Base-by-base conservation (phyloP, 2,113 vertebrate species). In the Eleginops maclovinus region DNA sequence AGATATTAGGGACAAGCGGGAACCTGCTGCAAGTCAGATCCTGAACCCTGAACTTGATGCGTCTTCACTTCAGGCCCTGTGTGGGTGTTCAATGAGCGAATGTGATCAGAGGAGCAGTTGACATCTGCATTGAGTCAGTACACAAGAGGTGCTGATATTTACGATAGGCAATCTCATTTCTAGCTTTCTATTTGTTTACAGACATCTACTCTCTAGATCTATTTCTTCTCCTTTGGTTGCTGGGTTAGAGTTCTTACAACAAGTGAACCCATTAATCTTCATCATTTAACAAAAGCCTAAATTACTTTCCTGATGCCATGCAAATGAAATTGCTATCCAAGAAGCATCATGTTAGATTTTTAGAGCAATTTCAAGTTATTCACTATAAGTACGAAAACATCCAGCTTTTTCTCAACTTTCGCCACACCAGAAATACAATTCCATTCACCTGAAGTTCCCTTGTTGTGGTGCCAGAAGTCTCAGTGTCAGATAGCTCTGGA, bases 21-120 rank as follows among this genome's bases (percentile, higher is more conserved):
- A 64, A 72, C 41, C 46, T 59, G 70, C 74, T 21, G 53, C 53
- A 81, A 82, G 77, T 73, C 68, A 22, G 72, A 77, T 85, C 77
- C 50, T 51, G 58, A 87, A 79, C 77, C 74, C 40, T 77, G 54
- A 83, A 79, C 77, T 64, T 24, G 7, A 26, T 12, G 19, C 62
- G 64, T 5, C n/a, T 43, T 71, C 49, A 5, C 14, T 46, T 53
- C 13, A 4, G 62, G 69, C 36, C 62, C 58, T 44, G 16, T 16
- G 17, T 36, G 43, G 80, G 21, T 36, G 50, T 31, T 67, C 82
- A 64, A 90, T 85, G 85, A 75, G 71, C 49, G 67, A 66, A 41
- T 19, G 21, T 19, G 59, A 84, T 82, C 75, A 79, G 62, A 79
- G 81, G 43, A 76, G 59, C 16, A 53, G 46, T 21, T 75, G 77